A percentile compares a stretch with the other conserved stretches of the same genome.
Evolutionary conservation across 2,113 vertebrate species (phyloP).

Genomic region (Ammodytes dubius): DNA sequence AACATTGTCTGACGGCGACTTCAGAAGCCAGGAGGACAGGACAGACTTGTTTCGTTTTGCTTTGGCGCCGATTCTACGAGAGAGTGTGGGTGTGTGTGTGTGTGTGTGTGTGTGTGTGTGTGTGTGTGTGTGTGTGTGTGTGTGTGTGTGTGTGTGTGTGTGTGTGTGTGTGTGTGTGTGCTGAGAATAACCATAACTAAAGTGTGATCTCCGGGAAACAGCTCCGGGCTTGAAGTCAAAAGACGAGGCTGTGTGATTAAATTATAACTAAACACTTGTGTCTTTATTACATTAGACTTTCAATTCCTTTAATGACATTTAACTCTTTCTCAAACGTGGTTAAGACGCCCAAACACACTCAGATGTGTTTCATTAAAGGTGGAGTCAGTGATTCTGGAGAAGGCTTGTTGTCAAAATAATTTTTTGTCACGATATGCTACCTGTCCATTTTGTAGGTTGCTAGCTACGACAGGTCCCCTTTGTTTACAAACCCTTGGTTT

Average conservation of each 20-base stretch:
- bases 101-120: too few relatives aligned
- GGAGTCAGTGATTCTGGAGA: too few relatives aligned
- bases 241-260: not conserved
- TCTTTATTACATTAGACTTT: not conserved
- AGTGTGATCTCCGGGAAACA: not conserved
- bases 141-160: too few relatives aligned
- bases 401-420: too few relatives aligned
- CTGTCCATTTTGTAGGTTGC: too few relatives aligned
- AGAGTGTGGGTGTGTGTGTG: too few relatives aligned
- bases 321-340: not conserved
- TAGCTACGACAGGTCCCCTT: too few relatives aligned
- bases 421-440: too few relatives aligned
- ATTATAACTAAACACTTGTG: not conserved
- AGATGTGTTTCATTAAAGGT: not conserved
- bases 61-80: conserved; percentile 30
- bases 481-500: too few relatives aligned
- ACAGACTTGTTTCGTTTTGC: conserved; percentile 38
- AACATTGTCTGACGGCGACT: conserved; percentile 25
- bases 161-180: too few relatives aligned
- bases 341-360: not conserved
- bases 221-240: not conserved
- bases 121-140: too few relatives aligned
- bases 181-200: conserved; percentile 23
- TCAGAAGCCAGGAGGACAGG: conserved; percentile 45
- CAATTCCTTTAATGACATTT: not conserved